Conservation (phyloP, 2,797 vertebrate species). For the Amblyopsis hoosieri region DNA sequence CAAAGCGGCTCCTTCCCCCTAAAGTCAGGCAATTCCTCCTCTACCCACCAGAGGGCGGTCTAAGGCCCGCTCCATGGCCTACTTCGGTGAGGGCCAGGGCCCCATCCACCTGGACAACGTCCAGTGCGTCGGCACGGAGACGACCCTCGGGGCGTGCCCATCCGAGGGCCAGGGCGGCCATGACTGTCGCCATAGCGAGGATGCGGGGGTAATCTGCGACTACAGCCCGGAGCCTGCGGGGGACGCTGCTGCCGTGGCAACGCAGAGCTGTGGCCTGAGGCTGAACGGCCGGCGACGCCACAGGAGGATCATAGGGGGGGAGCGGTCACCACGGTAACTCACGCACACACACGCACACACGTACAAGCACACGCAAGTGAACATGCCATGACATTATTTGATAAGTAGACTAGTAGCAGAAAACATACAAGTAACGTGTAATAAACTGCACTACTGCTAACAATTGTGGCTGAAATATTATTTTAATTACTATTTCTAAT, state of each 20-base stretch:
- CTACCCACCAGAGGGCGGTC: slow-evolving; percentile 77
- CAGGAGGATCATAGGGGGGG: slow-evolving; percentile 86
- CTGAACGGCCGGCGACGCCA: slow-evolving; percentile 74
- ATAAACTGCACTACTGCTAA: no score
- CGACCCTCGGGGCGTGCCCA: slow-evolving; percentile 74
- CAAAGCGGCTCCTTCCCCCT: no score
- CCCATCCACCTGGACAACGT: slow-evolving; percentile 84
- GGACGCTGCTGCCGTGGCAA: slow-evolving; percentile 36
- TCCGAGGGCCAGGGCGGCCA: slow-evolving; percentile 62
- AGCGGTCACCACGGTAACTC: slow-evolving; percentile 83
- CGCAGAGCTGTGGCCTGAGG: slow-evolving; percentile 64
- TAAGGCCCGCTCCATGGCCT: slow-evolving; percentile 84
- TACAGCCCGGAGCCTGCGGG: slow-evolving; percentile 74
- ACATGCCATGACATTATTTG: no score
- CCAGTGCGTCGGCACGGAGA: slow-evolving; percentile 79
- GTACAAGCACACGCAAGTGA: neutral
- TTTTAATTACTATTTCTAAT: no score
- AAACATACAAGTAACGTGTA: no score
- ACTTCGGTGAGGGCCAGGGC: slow-evolving; percentile 83
- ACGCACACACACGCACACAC: neutral
- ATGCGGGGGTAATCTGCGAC: slow-evolving; percentile 87
- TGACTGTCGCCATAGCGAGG: slow-evolving; percentile 84
- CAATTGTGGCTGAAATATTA: no score
- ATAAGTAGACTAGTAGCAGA: no score
- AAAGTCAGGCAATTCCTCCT: neutral